Base-by-base conservation (phyloP, 2,797 vertebrate species). In the Eremophila alpestris region DNA sequence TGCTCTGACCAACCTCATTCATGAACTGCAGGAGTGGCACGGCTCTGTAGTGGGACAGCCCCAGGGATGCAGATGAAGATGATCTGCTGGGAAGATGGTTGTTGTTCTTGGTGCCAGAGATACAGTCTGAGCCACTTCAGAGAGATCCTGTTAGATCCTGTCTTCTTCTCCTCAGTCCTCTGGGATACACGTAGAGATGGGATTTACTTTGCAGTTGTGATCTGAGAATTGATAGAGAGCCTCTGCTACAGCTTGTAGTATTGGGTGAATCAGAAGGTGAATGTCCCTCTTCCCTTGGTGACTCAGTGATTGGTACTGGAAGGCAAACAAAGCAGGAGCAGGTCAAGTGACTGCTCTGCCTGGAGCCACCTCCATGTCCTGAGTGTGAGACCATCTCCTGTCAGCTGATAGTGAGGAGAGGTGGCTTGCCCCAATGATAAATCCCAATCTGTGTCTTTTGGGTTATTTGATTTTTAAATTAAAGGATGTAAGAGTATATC, bases 401-500 rank as follows among this genome's bases (percentile, higher is more conserved):
- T 12, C 3, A 3, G 22, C 43, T 70, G 48, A 46, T 38, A 10
- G 38, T 12, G 63, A 80, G 27, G 27, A 85, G 34, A 59, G 20
- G 60, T 40, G 16, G 8, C 64, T 83, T 36, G 23, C 16, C 60
- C 45, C 46, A 30, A 1, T 41, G 59, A 22, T 30, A 51, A 67
- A 74, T 49, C 41, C 15, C 70, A 15, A 14, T 13, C 18, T 16
- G 6, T 65, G 34, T 64, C 23, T 83, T 87, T 23, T 29, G 56
- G 10, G 10, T 46, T 46, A 55, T 51, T 86, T 62, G 26, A 32
- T 62, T 85, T 91, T 94, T 60, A 73, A 36, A 30, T 69, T 41
- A 45, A 52, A 64, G 21, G 60, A 58, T 1, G 0, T 22, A 49
- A 64, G 52, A 21, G 54, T 34, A 0, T 36, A n/a, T 56, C 18